Percentiles rank a stretch among this genome's conserved stretches.
These are phyloP conservation scores for Tipula vernalis DNA, from an alignment of 2,888 invertebrate species.

Conservation along the genomic window DNA sequence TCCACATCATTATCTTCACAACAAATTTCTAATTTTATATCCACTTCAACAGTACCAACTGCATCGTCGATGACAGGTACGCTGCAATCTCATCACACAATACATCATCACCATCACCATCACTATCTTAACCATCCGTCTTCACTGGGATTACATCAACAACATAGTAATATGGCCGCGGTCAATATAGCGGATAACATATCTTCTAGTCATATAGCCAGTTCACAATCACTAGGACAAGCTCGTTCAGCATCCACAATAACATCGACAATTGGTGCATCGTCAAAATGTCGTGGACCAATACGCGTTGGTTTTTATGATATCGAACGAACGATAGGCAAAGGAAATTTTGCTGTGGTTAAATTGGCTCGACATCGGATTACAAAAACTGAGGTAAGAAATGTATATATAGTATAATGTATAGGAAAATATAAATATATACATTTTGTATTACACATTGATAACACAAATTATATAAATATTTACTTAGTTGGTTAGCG, in stretches of 20 bases:
- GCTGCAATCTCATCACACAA: background rate
- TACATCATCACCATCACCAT: background rate
- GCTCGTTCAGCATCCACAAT: background rate
- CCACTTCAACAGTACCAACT: background rate
- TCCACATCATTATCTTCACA: background rate
- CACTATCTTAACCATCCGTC: background rate
- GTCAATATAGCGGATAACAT: background rate
- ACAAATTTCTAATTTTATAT: background rate
- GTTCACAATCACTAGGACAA: background rate
- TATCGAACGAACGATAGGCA: conserved; percentile 94
- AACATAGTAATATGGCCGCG: background rate
- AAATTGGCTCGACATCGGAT: conserved; percentile 95
- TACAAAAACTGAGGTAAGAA: conserved; percentile 92
- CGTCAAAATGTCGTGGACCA: conserved; percentile 43
- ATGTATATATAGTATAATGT: background rate
- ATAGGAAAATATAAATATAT: background rate
- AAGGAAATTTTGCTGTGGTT: conserved; percentile 98
- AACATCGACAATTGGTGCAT: background rate
- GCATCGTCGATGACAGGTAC: background rate
- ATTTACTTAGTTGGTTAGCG: background rate
- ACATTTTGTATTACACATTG: background rate
- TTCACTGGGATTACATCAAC: background rate
- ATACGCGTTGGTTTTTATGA: conserved; percentile 95
- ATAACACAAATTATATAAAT: background rate
- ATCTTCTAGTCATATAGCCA: background rate